Percentiles rank a stretch among this genome's conserved stretches.
These are phyloP conservation scores for Anguilla pacifica DNA, from an alignment of 2,797 vertebrate genomes.

Conservation along the genomic window DNA sequence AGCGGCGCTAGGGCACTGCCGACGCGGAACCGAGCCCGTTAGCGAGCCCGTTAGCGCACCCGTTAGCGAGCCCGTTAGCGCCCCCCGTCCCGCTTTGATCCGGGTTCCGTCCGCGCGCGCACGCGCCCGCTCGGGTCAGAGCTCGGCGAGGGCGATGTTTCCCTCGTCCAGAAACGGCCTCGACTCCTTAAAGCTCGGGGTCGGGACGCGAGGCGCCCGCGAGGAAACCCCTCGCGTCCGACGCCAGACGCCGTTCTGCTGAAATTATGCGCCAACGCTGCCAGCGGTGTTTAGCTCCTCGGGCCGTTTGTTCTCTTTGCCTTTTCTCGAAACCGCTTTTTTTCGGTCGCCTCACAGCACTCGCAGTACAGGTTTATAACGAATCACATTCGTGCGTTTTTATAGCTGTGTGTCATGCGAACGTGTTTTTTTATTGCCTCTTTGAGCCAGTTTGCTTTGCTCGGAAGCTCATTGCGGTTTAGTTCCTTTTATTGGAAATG, in stretches of 20 bases:
- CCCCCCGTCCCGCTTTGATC: background rate
- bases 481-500: background rate
- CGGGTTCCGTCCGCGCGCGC: background rate
- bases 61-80: background rate
- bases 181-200: background rate
- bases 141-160: background rate
- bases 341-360: background rate
- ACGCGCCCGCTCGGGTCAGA: background rate
- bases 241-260: background rate
- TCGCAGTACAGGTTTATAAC: background rate
- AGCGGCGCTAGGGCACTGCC: background rate
- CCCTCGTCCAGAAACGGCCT: background rate
- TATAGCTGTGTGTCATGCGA: background rate
- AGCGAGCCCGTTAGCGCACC: no score
- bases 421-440: background rate
- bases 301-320: background rate
- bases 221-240: background rate
- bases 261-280: background rate
- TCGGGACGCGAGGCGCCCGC: background rate
- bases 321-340: background rate
- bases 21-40: background rate
- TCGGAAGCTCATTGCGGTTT: background rate
- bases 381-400: background rate
- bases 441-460: background rate
- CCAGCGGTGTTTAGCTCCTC: background rate